phyloP scores from a whole-genome alignment of 2,797 vertebrate genomes.

The Esox masquinongy region DNA sequence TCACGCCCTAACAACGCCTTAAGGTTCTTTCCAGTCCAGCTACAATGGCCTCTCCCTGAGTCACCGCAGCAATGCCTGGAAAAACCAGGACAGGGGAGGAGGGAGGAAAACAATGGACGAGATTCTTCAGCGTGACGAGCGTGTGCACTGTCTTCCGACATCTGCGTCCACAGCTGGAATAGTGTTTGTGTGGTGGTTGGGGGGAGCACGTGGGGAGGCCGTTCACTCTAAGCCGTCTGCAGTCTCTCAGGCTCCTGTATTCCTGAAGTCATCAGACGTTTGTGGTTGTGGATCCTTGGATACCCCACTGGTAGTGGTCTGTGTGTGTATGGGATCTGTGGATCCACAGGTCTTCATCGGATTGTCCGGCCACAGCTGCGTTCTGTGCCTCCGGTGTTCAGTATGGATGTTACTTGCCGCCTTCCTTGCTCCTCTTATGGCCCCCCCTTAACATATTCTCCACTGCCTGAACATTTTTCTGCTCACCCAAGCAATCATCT shows the following conservation, averaged over 20 bases:
- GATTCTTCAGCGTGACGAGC: not conserved
- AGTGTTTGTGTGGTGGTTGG: not conserved
- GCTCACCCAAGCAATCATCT: slow-evolving; percentile 10
- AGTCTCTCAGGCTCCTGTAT: not conserved
- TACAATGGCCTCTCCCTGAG: not conserved
- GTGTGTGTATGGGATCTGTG: not conserved
- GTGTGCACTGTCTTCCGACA: slow-evolving; percentile 5
- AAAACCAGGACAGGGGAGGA: not conserved
- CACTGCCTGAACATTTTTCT: slow-evolving; percentile 54
- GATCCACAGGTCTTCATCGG: slow-evolving; percentile 1
- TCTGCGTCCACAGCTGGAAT: slow-evolving; percentile 24
- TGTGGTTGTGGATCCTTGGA: not conserved
- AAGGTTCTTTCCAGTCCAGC: slow-evolving; percentile 5
- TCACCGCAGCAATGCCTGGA: slow-evolving; percentile 8
- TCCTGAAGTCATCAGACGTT: not conserved
- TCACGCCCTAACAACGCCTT: not conserved
- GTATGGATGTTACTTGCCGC: slow-evolving; percentile 28
- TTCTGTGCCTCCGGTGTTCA: not conserved
- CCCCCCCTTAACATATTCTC: slow-evolving; percentile 64
- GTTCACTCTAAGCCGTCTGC: not conserved
- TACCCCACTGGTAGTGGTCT: not conserved
- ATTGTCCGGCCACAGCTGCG: slow-evolving; percentile 21
- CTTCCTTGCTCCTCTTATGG: slow-evolving; percentile 1
- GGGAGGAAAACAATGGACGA: not conserved
- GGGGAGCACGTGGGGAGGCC: not conserved